Conservation (phyloP, 2,113 vertebrate genomes). For the Chloroceryle aenea region DNA sequence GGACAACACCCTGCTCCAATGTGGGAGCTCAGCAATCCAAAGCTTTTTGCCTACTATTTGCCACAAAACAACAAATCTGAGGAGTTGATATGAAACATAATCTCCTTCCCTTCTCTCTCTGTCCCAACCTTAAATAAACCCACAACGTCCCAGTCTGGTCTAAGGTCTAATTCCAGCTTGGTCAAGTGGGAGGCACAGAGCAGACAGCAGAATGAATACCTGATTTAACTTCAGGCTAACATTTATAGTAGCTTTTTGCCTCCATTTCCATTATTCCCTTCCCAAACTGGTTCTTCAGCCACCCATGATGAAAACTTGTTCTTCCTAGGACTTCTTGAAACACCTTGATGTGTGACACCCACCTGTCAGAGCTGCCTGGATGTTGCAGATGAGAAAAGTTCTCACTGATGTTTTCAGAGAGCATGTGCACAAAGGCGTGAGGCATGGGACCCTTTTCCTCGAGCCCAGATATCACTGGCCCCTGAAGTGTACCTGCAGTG, state of each 20-base stretch:
- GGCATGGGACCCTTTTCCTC: not conserved
- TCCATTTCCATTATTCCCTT: not conserved
- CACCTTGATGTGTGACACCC: not conserved
- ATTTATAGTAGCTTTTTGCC: not conserved
- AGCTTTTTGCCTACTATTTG: not conserved
- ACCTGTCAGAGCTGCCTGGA: not conserved
- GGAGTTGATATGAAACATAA: not conserved
- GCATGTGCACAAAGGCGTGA: not conserved
- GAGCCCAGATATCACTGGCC: not conserved
- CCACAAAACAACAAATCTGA: not conserved
- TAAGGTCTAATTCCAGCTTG: not conserved
- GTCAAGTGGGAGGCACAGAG: not conserved
- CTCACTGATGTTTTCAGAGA: not conserved
- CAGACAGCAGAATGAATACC: not conserved
- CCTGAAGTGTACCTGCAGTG: accelerated
- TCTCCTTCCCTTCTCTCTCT: not conserved
- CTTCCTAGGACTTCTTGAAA: not conserved
- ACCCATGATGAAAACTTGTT: not conserved
- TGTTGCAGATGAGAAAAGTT: not conserved
- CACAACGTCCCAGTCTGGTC: not conserved
- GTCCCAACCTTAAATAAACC: not conserved
- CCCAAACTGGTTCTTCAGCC: not conserved
- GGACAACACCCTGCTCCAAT: not conserved
- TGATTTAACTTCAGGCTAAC: not conserved
- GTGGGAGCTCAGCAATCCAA: not conserved